A percentile compares a stretch with the other conserved stretches of the same genome.
Evolutionary conservation across 1,140 invertebrate genomes (phyloP).

Genomic region (Philopotamus ludificatus): DNA sequence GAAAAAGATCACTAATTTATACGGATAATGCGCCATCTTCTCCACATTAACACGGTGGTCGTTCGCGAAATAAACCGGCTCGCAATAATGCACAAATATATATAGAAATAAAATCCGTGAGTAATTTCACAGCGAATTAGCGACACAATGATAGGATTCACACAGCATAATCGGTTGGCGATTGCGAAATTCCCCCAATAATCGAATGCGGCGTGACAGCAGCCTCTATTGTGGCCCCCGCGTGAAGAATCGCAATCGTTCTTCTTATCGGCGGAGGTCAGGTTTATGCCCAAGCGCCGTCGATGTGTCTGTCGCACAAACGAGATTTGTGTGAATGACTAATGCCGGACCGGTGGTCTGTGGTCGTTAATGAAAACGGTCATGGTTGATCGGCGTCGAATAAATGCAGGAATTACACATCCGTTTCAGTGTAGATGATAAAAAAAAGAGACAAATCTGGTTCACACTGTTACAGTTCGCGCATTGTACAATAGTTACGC

Average conservation of each 20-base stretch:
- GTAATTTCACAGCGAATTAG: conserved; percentile 52
- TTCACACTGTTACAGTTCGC: no score
- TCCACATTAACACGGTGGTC: conserved; percentile 15
- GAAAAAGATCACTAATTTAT: conserved; percentile 25
- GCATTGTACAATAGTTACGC: no score
- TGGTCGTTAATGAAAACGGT: conserved; percentile 23
- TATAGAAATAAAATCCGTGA: conserved; percentile 50
- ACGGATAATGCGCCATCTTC: conserved; percentile 15
- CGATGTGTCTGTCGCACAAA: conserved; percentile 10
- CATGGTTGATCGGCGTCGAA: conserved; percentile 16
- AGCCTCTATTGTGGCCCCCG: conserved; percentile 28
- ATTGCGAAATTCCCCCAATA: conserved; percentile 35
- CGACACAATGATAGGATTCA: conserved; percentile 55
- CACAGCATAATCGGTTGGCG: conserved; percentile 47
- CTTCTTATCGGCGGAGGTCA: conserved; percentile 37
- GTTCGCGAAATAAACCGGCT: conserved; percentile 32
- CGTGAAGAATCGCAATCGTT: conserved; percentile 33
- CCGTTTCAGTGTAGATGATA: conserved; percentile 14
- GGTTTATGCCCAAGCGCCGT: conserved; percentile 10
- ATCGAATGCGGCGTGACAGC: conserved; percentile 33
- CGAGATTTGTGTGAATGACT: conserved; percentile 11
- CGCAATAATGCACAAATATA: conserved; percentile 33
- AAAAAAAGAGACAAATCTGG: no score
- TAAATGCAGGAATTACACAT: conserved; percentile 31
- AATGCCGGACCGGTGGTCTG: conserved; percentile 32